These are phyloP conservation scores for Aegypius monachus DNA, from an alignment of 2,113 vertebrate genomes.

Conservation along the genomic window DNA sequence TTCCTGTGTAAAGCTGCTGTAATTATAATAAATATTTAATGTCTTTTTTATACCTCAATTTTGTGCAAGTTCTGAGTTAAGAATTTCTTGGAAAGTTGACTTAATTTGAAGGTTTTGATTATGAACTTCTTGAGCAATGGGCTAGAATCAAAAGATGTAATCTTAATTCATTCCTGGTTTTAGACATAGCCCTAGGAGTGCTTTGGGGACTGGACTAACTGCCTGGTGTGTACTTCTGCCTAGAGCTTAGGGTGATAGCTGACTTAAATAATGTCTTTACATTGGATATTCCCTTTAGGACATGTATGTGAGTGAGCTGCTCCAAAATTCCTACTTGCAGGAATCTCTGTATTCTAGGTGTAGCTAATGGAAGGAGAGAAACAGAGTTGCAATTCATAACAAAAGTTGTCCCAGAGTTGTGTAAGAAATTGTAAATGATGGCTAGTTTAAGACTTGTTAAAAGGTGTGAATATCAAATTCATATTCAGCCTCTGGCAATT, in stretches of 20 bases:
- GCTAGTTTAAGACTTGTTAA: neutral
- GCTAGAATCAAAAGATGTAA: neutral
- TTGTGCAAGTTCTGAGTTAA: neutral
- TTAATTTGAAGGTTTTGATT: neutral
- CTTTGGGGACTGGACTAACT: neutral
- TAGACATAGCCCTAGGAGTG: neutral
- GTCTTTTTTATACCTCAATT: neutral
- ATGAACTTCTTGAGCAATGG: neutral
- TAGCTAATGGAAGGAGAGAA: neutral
- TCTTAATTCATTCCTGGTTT: neutral
- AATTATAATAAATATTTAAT: conserved; percentile 38
- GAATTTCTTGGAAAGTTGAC: neutral
- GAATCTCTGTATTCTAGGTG: neutral
- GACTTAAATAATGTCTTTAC: neutral
- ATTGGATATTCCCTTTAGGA: neutral
- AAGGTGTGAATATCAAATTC: neutral
- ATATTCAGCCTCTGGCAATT: neutral
- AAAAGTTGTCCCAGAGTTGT: neutral
- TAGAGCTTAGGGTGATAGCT: neutral
- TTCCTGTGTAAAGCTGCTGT: neutral
- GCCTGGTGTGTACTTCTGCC: neutral
- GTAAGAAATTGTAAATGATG: neutral
- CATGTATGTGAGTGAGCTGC: neutral
- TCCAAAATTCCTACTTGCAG: neutral
- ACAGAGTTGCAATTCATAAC: neutral